Conservation (phyloP, 1,140 invertebrate species). For the Euglossa dilemma region DNA sequence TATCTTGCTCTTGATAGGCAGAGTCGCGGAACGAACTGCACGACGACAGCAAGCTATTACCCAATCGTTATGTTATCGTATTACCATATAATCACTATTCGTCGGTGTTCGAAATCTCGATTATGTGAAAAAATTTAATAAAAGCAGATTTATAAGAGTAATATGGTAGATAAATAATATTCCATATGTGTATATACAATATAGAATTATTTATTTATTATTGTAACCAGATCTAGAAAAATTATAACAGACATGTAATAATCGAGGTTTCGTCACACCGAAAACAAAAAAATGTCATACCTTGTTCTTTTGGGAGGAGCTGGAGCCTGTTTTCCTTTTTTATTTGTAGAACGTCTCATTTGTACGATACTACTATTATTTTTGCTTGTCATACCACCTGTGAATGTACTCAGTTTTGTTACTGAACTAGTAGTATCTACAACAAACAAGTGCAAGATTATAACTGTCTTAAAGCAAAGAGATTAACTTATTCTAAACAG, state of each 20-base stretch:
- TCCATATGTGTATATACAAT: neutral
- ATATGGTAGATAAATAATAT: neutral
- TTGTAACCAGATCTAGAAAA: constrained; percentile 7
- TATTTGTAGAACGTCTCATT: constrained; percentile 92
- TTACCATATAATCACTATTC: constrained; percentile 22
- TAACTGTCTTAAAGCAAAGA: neutral
- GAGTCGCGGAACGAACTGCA: constrained; percentile 93
- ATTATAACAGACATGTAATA: neutral
- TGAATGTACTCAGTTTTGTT: constrained; percentile 87
- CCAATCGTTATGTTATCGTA: constrained; percentile 31
- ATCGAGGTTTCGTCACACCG: constrained; percentile 17
- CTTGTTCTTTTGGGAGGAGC: constrained; percentile 96
- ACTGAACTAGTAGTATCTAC: constrained; percentile 78
- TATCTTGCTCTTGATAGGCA: constrained; percentile 82
- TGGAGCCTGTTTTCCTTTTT: constrained; percentile 95
- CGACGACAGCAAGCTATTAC: constrained; percentile 88
- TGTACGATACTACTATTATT: constrained; percentile 88
- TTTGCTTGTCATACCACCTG: constrained; percentile 83
- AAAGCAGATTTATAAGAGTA: neutral
- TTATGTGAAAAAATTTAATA: neutral
- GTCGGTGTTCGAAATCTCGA: constrained; percentile 21
- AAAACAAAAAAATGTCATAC: constrained; percentile 80
- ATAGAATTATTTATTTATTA: constrained; percentile 9
- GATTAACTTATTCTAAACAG: neutral
- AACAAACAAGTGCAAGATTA: neutral